Evolutionary conservation across 2,797 vertebrate genomes (phyloP).

Genomic region (Fringilla coelebs): DNA sequence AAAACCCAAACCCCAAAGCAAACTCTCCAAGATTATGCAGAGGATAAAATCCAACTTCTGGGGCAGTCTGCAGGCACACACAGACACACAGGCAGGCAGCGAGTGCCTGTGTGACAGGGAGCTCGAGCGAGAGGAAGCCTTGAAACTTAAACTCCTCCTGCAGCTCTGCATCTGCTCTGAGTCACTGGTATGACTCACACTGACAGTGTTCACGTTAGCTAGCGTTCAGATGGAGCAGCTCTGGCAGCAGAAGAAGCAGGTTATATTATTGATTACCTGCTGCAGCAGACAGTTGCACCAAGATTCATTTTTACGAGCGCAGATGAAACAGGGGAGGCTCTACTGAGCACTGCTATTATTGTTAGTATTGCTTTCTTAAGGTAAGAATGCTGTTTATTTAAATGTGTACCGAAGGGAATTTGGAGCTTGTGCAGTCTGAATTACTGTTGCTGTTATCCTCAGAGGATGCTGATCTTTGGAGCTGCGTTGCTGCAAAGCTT

Average conservation of each 20-base stretch:
- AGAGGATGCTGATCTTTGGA: not conserved
- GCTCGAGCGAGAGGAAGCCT: not conserved
- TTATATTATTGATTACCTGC: constrained; percentile 46
- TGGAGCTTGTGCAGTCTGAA: not conserved
- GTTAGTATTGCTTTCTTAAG: not conserved
- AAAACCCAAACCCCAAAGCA: accelerated
- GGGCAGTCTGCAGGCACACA: not conserved
- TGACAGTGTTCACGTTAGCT: constrained; percentile 14
- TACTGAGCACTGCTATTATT: not conserved
- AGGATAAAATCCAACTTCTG: not conserved
- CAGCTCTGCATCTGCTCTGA: constrained; percentile 64
- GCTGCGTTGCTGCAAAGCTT: not conserved
- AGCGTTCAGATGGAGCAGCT: constrained; percentile 25
- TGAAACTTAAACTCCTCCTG: constrained; percentile 64
- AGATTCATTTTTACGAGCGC: not conserved
- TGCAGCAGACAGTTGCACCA: constrained; percentile 5
- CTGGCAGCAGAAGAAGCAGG: constrained; percentile 5
- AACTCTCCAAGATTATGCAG: not conserved
- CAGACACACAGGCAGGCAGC: not conserved
- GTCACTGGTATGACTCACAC: constrained; percentile 54
- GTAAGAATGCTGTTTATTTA: constrained; percentile 32
- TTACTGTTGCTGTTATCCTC: not conserved
- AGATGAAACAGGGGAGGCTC: constrained; percentile 19
- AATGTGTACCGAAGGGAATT: not conserved
- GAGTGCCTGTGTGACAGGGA: not conserved